Conservation (phyloP, 2,113 vertebrate genomes). For the Psettodes erumei region DNA sequence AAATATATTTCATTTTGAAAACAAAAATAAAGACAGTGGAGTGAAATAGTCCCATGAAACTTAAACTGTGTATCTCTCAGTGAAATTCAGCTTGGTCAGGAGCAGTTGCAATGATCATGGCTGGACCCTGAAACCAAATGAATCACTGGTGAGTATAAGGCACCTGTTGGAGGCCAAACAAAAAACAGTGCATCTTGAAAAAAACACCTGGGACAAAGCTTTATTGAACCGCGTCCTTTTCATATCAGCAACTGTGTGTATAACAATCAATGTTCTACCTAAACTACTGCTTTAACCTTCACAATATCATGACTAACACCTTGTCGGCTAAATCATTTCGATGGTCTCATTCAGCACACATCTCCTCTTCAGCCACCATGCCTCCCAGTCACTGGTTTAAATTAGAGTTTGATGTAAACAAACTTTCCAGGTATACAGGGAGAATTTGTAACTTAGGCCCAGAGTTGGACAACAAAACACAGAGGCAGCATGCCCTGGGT, state of each 20-base stretch:
- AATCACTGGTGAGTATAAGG: conserved; percentile 10
- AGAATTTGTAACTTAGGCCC: conserved; percentile 25
- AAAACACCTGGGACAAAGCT: conserved; percentile 31
- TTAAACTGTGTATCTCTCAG: background rate
- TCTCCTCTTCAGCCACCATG: conserved; percentile 37
- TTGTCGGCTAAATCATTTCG: conserved; percentile 64
- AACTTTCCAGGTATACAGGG: conserved; percentile 23
- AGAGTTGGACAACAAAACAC: conserved; percentile 16
- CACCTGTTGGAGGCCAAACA: conserved; percentile 48
- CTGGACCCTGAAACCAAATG: conserved; percentile 4
- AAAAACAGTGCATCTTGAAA: conserved; percentile 13
- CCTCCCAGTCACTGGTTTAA: conserved; percentile 35
- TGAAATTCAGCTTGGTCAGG: background rate
- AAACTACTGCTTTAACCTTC: conserved; percentile 62
- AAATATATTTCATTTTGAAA: background rate
- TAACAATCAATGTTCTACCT: conserved; percentile 46
- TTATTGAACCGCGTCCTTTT: conserved; percentile 41
- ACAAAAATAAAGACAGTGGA: background rate
- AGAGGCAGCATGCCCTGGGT: conserved; percentile 13
- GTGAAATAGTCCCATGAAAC: background rate
- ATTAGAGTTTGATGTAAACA: conserved; percentile 60
- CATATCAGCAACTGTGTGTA: conserved; percentile 15
- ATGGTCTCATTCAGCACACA: conserved; percentile 39
- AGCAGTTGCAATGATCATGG: background rate
- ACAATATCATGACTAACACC: conserved; percentile 34